Evolutionary conservation across 37 sponge, comb jelly and placozoan genomes (phyloP), one percentile per base, ranked within the genome.

Genomic region (Ianthella basta): DNA sequence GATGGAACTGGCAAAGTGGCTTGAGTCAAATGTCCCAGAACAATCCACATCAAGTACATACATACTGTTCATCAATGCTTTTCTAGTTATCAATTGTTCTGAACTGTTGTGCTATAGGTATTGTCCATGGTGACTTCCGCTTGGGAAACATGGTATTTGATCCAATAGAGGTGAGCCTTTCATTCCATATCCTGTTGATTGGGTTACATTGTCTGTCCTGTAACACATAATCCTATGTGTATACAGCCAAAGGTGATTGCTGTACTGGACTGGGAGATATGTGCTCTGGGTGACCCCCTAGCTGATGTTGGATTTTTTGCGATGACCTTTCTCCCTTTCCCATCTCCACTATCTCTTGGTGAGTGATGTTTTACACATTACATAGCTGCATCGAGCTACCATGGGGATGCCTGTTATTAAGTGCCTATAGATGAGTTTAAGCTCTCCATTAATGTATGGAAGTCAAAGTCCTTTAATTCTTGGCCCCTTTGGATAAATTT

Each of bases 191-290:
- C 50, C 50, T 44, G 50, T 44, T 44, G n/a, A n/a, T n/a, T n/a
- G n/a, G n/a, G n/a, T n/a, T n/a, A n/a, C n/a, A n/a, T n/a, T n/a
- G n/a, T n/a, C n/a, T n/a, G n/a, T n/a, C n/a, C n/a, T n/a, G n/a
- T n/a, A n/a, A 8, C 50, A 44, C 50, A 3, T 44, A 44, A 44
- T 44, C 8, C 50, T 44, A n/a, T n/a, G 50, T 8, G 8, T 10
- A 44, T 35, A 0, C 74, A 91, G 92, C 93, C 96, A 39, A 61
- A 87, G n/a, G 92, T 95, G 50, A 41, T 90, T 34, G 96, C 92
- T 54, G 96, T 95, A 59, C 63, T 95, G 55, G 96, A 95, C 92
- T 95, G 96, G 96, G 96, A 95, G 60, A 41, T 95, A 72, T 84
- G 89, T 39, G 86, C 96, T 30, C 59, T 95, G 29, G 96, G 96